A percentile compares a stretch with the other conserved stretches of the same genome.
phyloP scores from a whole-genome alignment of 92 coral and sea anemone species.

The Epizoanthus illoricatus region DNA sequence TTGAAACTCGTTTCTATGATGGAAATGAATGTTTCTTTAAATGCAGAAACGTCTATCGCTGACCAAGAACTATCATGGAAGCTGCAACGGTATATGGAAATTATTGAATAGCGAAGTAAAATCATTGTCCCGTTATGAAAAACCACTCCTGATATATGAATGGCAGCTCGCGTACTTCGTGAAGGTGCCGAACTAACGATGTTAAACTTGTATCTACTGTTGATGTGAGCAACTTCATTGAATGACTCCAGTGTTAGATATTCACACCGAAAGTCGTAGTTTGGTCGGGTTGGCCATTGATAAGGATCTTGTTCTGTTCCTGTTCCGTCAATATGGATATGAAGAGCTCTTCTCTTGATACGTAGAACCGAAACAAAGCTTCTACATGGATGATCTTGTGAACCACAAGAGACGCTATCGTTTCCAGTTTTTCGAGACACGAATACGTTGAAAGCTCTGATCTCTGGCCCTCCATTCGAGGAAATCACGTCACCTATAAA shows the following conservation, averaged over 20 bases:
- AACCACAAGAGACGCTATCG: not conserved
- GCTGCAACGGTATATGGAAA: not conserved
- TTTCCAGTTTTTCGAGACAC: conserved; percentile 1
- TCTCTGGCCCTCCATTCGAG: not conserved
- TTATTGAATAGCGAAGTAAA: not conserved
- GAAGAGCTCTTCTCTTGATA: not conserved
- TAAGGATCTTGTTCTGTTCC: conserved; percentile 1
- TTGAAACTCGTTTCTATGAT: not conserved
- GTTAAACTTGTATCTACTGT: no score
- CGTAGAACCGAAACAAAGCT: not conserved
- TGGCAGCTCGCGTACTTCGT: no score
- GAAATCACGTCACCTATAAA: no score
- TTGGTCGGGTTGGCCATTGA: no score
- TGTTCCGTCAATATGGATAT: conserved; percentile 12
- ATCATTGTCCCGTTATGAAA: not conserved
- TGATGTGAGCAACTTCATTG: no score
- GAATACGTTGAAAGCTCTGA: not conserved
- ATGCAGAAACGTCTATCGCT: not conserved
- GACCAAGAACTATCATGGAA: not conserved
- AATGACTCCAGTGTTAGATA: no score
- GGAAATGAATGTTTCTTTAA: not conserved
- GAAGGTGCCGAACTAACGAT: no score
- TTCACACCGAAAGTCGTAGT: no score
- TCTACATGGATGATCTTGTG: not conserved
- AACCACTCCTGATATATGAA: no score